Base-by-base conservation (phyloP, 2,888 invertebrate genomes). In the Orthosia gothica region DNA sequence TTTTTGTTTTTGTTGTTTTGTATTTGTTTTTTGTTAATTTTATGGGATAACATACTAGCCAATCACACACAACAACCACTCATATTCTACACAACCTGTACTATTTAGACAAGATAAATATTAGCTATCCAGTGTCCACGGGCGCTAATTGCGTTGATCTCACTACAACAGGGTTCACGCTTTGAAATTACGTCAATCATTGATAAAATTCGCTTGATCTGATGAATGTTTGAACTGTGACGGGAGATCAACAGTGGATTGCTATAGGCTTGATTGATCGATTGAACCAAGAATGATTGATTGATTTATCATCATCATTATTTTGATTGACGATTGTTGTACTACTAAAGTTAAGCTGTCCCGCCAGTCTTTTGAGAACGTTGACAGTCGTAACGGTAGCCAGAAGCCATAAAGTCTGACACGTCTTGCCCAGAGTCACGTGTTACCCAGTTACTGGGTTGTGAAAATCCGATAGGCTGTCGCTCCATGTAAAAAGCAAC, bases 121-220 rank as follows among this genome's bases (percentile, higher is more conserved):
- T 75, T 64, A 32, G 65, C 55, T 20, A 0, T 45, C 20, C 15
- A 76, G 45, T 76, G 45, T 81, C 54, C 20, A 55, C 59, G 49
- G 26, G 52, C 13, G 54, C 64, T 77, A 69, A 79, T 79, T 77
- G 55, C 50, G 59, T 61, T 77, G 82, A 77, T 70, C 78, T 23
- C 16, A 68, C 82, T 54, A 52, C 52, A 82, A 64, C 79, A 69
- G 26, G 12, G 23, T 61, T 54, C 54, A 13, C 45, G 77, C 82
- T 79, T 79, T 52, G 63, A 66, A 78, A 81, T 76, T 49, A 81
- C 67, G 55, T 57, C 69, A 82, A 58, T 76, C 82, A 76, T 68
- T 79, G 66, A 76, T 57, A 55, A 81, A 61, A 55, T 75, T 32
- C 52, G 62, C 20, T 63, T 16, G 32, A 26, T 57, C 47, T 62